Percentiles rank a stretch among this genome's conserved stretches.
Conservation (phyloP, 2,888 invertebrate species). For the Chloroclysta siterata region DNA sequence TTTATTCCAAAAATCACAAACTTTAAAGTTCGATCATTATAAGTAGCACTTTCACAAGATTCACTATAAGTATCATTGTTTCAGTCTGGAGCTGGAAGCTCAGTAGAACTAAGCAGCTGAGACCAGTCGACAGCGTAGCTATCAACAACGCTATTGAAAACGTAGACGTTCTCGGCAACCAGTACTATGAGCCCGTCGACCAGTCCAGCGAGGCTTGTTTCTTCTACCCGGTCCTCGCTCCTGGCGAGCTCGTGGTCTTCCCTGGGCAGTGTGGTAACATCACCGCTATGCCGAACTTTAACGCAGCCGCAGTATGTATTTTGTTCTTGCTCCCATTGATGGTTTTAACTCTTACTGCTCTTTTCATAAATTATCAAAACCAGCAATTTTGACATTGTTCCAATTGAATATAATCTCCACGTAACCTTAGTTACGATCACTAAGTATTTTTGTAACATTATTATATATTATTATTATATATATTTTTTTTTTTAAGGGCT, state of each 20-base stretch:
- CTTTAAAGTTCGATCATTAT: background rate
- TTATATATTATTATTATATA: too few species aligned
- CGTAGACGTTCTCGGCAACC: constrained; percentile 54
- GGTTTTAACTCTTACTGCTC: too few species aligned
- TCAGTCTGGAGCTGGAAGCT: constrained; percentile 73
- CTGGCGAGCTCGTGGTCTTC: constrained; percentile 56
- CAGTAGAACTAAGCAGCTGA: constrained; percentile 55
- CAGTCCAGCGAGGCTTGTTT: constrained; percentile 63
- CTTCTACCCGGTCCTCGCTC: constrained; percentile 56
- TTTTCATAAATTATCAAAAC: too few species aligned
- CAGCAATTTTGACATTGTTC: too few species aligned
- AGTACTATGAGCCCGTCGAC: constrained; percentile 56
- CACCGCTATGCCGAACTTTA: constrained; percentile 54
- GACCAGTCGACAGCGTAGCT: constrained; percentile 41
- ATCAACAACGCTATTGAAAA: constrained; percentile 54
- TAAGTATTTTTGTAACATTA: too few species aligned
- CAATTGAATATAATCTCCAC: too few species aligned
- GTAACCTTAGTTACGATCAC: too few species aligned
- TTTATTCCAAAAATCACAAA: too few species aligned
- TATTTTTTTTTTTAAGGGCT: too few species aligned
- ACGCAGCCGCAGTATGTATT: constrained; percentile 51
- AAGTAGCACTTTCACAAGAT: background rate
- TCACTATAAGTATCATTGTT: background rate
- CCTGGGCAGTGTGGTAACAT: constrained; percentile 64
- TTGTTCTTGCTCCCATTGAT: background rate